Conservation (phyloP, 2,888 invertebrate genomes). For the Pristionchus mayeri region DNA sequence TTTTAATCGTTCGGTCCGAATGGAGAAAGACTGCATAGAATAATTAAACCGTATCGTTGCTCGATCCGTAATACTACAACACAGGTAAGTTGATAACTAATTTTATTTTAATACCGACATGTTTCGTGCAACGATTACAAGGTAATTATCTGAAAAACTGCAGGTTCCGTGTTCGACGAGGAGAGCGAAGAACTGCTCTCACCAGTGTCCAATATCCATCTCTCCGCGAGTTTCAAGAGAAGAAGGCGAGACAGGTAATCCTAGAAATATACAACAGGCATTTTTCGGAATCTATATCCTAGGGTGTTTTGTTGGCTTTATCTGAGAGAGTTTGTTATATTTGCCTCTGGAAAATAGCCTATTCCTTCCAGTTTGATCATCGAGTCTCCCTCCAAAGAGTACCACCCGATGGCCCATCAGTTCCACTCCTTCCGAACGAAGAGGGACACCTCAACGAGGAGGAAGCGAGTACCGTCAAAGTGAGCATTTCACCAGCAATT, state of each 20-base stretch:
- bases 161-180: constrained; percentile 41
- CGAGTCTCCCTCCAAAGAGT: constrained; percentile 12
- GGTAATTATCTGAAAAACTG: neutral
- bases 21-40: no score
- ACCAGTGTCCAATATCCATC: constrained; percentile 8
- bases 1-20: no score
- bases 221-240: constrained; percentile 20
- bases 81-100: no score
- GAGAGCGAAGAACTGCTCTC: constrained; percentile 41
- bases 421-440: constrained; percentile 48
- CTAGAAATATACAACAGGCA: no score
- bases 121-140: neutral
- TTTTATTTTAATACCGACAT: no score
- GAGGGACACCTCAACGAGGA: neutral
- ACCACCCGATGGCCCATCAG: constrained; percentile 37
- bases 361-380: constrained; percentile 25
- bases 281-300: no score
- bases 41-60: no score
- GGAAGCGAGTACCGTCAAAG: constrained; percentile 15
- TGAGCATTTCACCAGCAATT: neutral
- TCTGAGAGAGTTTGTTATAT: no score
- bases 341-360: no score
- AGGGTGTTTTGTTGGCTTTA: no score
- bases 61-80: no score
- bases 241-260: constrained; percentile 37